A percentile compares a stretch with the other conserved stretches of the same genome.
Conservation (phyloP, 2,888 invertebrate species). For the Euphydryas editha region DNA sequence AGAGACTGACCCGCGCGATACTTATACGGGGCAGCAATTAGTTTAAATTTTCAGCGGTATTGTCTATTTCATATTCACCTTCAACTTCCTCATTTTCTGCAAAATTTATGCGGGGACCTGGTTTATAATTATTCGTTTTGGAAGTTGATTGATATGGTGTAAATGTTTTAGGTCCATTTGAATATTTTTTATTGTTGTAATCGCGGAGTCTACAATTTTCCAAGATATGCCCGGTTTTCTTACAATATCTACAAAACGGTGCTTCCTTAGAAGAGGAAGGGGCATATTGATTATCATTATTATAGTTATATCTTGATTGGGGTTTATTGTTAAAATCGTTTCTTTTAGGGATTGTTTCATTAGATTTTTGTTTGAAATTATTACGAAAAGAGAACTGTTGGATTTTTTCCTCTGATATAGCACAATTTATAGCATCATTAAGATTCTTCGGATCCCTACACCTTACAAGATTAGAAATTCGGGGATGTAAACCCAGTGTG, state of each 20-base stretch:
- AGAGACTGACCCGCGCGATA: neutral
- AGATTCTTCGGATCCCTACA: conserved; percentile 18
- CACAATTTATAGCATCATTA: conserved; percentile 23
- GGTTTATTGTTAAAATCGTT: too few relatives aligned
- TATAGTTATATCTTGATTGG: neutral
- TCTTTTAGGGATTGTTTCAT: neutral
- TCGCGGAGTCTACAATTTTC: conserved; percentile 21
- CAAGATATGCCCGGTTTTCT: conserved; percentile 11
- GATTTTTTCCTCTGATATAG: conserved; percentile 27
- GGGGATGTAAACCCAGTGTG: conserved; percentile 31
- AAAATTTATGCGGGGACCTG: conserved; percentile 7
- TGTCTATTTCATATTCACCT: neutral
- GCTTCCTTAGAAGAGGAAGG: conserved; percentile 2
- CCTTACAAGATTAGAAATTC: conserved; percentile 15
- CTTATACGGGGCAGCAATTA: neutral
- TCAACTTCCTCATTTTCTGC: neutral
- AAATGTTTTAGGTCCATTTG: conserved; percentile 11
- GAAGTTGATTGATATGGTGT: conserved; percentile 9
- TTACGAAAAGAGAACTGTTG: conserved; percentile 10
- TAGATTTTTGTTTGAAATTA: neutral
- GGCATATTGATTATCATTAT: conserved; percentile 12
- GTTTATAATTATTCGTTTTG: neutral
- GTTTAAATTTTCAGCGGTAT: neutral
- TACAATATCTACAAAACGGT: conserved; percentile 17
- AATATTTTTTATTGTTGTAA: conserved; percentile 19